Evolutionary conservation across 2,113 vertebrate species (phyloP).

Genomic region (Melanostigma gelatinosum): DNA sequence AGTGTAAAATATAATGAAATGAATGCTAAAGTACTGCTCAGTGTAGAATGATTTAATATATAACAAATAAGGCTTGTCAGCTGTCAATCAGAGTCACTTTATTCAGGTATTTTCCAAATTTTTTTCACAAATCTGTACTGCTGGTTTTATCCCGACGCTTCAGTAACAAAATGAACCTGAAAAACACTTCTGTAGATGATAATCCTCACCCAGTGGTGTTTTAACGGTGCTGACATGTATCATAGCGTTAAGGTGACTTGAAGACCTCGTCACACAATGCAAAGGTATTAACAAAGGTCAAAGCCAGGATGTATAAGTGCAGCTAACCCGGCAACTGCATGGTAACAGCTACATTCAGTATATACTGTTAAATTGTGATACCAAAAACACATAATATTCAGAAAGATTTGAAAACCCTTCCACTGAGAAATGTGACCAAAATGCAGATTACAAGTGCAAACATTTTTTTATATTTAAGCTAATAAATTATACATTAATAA

Average conservation of each 20-base stretch:
- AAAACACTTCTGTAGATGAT: background rate
- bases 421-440: background rate
- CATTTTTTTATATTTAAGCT: conserved; percentile 2
- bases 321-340: background rate
- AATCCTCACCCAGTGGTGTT: background rate
- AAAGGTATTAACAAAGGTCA: background rate
- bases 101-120: background rate
- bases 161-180: background rate
- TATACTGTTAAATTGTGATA: background rate
- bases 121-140: background rate
- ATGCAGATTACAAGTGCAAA: conserved; percentile 3
- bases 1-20: background rate
- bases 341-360: background rate
- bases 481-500: conserved; percentile 34
- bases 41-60: background rate
- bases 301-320: background rate
- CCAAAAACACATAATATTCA: background rate
- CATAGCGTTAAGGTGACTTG: background rate
- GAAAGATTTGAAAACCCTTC: background rate
- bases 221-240: background rate
- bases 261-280: background rate
- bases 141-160: background rate
- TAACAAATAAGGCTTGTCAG: background rate
- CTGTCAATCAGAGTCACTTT: background rate
- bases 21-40: background rate